phyloP scores from a whole-genome alignment of 2,797 vertebrate genomes.

The Lithobates pipiens region DNA sequence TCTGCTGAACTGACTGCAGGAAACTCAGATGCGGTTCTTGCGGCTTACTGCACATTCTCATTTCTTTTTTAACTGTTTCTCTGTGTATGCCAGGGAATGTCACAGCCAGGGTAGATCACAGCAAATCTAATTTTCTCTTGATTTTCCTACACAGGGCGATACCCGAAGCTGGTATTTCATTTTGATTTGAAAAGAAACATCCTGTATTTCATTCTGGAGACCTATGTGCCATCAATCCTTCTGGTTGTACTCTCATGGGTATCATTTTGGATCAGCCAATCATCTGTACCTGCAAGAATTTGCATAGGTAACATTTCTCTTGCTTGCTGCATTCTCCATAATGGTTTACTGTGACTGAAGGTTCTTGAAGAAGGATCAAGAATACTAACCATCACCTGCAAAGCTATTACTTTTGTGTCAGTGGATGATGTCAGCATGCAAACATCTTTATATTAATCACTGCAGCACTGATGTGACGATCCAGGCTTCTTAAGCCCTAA shows the following conservation, averaged over 20 bases:
- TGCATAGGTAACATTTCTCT: constrained; percentile 83
- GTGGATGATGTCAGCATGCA: background rate
- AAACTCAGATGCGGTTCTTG: background rate
- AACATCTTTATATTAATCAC: background rate
- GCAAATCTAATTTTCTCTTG: background rate
- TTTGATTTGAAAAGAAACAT: constrained; percentile 92
- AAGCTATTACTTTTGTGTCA: background rate
- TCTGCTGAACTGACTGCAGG: background rate
- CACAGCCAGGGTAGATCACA: background rate
- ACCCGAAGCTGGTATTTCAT: constrained; percentile 90
- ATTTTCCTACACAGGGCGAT: constrained; percentile 75
- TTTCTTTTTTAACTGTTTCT: background rate
- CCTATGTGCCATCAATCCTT: constrained; percentile 89
- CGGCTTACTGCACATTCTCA: background rate
- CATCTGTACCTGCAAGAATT: constrained; percentile 90
- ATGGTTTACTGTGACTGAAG: background rate
- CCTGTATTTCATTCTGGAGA: constrained; percentile 91
- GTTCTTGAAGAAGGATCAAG: background rate
- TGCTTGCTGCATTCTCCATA: background rate
- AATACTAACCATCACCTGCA: background rate
- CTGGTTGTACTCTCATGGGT: constrained; percentile 93
- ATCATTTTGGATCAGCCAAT: constrained; percentile 92
- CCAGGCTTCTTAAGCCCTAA: background rate
- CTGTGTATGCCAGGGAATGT: background rate
- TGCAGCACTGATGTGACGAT: background rate